Evolutionary conservation across 2,888 invertebrate species (phyloP).

Genomic region (Zonitis immaculata): DNA sequence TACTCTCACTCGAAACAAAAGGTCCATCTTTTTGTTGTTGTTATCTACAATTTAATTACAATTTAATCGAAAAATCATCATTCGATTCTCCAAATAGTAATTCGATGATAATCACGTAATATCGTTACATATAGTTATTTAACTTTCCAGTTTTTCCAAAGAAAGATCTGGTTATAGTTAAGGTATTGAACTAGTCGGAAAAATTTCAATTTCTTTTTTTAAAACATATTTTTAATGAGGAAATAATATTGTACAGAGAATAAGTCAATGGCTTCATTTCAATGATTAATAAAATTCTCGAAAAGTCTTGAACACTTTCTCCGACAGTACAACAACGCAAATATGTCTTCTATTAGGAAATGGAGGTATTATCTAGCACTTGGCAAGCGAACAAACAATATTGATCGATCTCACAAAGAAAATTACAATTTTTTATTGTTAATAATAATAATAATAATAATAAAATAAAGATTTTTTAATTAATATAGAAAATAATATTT

Average conservation of each 20-base stretch:
- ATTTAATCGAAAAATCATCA: neutral
- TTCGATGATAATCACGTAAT: neutral
- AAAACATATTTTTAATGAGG: conserved; percentile 19
- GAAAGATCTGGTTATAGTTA: neutral
- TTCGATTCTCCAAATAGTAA: neutral
- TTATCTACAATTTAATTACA: too few relatives aligned
- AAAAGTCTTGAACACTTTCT: conserved; percentile 46
- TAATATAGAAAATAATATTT: too few relatives aligned
- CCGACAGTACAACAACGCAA: conserved; percentile 26
- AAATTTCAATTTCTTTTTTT: conserved; percentile 23
- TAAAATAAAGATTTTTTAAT: too few relatives aligned
- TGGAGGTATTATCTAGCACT: conserved; percentile 8
- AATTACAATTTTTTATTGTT: neutral
- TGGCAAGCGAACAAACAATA: conserved; percentile 10
- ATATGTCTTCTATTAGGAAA: conserved; percentile 27
- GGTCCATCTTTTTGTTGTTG: too few relatives aligned
- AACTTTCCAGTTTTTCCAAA: neutral
- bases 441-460: too few relatives aligned
- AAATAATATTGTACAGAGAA: conserved; percentile 6
- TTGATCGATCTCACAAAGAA: neutral
- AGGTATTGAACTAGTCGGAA: neutral
- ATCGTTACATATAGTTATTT: neutral
- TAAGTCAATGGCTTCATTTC: conserved; percentile 40
- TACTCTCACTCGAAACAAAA: conserved; percentile 17
- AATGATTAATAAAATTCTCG: conserved; percentile 42